These are phyloP conservation scores for Oryzias woworae DNA, from an alignment of 2,113 vertebrate species.

Conservation along the genomic window DNA sequence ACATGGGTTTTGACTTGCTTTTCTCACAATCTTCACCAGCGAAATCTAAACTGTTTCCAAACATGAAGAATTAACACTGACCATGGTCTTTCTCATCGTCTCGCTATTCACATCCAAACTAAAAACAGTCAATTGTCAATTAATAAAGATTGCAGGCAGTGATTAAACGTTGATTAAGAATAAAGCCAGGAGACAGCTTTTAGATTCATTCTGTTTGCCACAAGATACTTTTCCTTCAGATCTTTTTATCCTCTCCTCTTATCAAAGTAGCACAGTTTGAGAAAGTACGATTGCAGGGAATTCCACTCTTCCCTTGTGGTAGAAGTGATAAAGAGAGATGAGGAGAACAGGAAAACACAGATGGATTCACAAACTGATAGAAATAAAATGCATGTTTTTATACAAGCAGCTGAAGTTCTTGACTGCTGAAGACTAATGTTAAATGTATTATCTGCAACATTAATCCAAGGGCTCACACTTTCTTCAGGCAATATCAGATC, in stretches of 20 bases:
- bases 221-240: slow-evolving; percentile 26
- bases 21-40: too few species aligned
- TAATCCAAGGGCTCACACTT: slow-evolving; percentile 34
- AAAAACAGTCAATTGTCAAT: slow-evolving; percentile 43
- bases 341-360: slow-evolving; percentile 1
- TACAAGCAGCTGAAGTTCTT: slow-evolving; percentile 15
- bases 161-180: slow-evolving; percentile 46
- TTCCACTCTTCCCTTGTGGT: slow-evolving; percentile 9
- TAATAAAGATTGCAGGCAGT: slow-evolving; percentile 34
- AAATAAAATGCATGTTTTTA: slow-evolving; percentile 40
- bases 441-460: slow-evolving; percentile 34
- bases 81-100: slow-evolving; percentile 28
- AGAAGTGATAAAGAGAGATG: slow-evolving; percentile 32
- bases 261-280: slow-evolving; percentile 36
- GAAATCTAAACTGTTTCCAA: neutral
- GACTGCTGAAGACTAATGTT: slow-evolving; percentile 17
- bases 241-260: slow-evolving; percentile 25
- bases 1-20: too few species aligned
- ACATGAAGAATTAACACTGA: slow-evolving; percentile 7
- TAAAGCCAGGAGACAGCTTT: slow-evolving; percentile 29
- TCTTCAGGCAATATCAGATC: slow-evolving; percentile 27
- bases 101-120: slow-evolving; percentile 30
- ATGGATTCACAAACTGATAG: slow-evolving; percentile 14
- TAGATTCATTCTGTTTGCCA: slow-evolving; percentile 40
- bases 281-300: slow-evolving; percentile 21